phyloP scores from a whole-genome alignment of 2,888 invertebrate species.

The Latrodectus elegans region DNA sequence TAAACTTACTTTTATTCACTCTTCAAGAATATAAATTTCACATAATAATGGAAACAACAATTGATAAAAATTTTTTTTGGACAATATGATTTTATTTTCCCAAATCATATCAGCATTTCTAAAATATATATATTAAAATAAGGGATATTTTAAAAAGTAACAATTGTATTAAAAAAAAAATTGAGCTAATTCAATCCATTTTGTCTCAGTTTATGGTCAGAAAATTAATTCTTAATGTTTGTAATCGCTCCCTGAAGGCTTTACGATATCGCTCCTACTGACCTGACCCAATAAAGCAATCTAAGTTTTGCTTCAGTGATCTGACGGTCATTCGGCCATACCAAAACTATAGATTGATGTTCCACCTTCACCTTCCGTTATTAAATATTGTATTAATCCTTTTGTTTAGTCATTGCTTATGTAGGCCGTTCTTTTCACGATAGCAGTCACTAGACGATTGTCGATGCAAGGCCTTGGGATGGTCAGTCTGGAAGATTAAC shows the following conservation, averaged over 20 bases:
- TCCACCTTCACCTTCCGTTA: slow-evolving; percentile 30
- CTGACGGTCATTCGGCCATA: slow-evolving; percentile 62
- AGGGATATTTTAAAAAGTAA: no score
- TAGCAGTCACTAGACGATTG: slow-evolving; percentile 15
- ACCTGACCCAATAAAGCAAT: slow-evolving; percentile 65
- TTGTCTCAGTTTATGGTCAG: not conserved
- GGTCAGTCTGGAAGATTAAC: slow-evolving; percentile 58
- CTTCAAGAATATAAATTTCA: no score
- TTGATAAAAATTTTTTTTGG: no score
- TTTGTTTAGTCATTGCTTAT: slow-evolving; percentile 50
- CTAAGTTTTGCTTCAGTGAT: slow-evolving; percentile 55
- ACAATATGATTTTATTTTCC: no score
- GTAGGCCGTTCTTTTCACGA: slow-evolving; percentile 40
- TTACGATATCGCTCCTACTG: slow-evolving; percentile 31
- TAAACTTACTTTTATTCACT: no score
- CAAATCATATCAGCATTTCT: no score
- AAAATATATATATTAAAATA: no score
- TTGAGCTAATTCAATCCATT: no score
- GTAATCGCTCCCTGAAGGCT: slow-evolving; percentile 28
- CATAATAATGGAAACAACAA: no score
- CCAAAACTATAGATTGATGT: slow-evolving; percentile 60
- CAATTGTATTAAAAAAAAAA: no score
- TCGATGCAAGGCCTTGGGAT: slow-evolving; percentile 28
- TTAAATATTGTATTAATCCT: not conserved
- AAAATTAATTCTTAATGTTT: not conserved